A percentile compares a stretch with the other conserved stretches of the same genome.
Conservation (phyloP, 2,888 invertebrate genomes). For the Diaprepes abbreviatus region DNA sequence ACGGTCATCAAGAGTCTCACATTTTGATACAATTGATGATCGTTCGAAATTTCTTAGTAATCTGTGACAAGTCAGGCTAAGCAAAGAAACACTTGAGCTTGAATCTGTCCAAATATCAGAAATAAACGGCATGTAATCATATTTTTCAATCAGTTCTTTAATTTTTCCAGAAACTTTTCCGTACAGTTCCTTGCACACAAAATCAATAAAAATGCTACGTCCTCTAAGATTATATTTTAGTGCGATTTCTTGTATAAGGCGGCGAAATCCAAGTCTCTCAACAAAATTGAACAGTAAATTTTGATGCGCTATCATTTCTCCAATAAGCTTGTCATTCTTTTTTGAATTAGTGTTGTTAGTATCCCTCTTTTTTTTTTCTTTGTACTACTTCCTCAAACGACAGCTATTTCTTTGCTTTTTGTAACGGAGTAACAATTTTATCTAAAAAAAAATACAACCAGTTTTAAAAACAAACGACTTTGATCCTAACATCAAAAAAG, state of each 20-base stretch:
- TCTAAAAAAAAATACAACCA: too few species aligned
- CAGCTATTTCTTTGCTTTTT: neutral
- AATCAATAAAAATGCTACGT: too few species aligned
- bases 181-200: too few species aligned
- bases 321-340: neutral
- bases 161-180: too few species aligned
- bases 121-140: neutral
- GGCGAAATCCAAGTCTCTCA: neutral
- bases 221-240: neutral
- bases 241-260: too few species aligned
- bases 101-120: neutral
- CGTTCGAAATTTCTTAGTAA: neutral
- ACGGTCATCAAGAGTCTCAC: too few species aligned
- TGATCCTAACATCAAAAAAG: too few species aligned
- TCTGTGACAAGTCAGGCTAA: neutral
- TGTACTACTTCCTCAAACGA: neutral
- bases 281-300: neutral
- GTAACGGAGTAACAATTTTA: neutral
- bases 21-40: too few species aligned
- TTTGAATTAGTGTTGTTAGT: neutral
- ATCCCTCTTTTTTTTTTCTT: neutral
- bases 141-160: too few species aligned
- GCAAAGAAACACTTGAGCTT: neutral
- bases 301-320: neutral
- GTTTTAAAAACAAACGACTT: too few species aligned